Evolutionary conservation across 1,140 invertebrate species (phyloP), one percentile per base, ranked within the genome.

Genomic region (Apis dorsata): DNA sequence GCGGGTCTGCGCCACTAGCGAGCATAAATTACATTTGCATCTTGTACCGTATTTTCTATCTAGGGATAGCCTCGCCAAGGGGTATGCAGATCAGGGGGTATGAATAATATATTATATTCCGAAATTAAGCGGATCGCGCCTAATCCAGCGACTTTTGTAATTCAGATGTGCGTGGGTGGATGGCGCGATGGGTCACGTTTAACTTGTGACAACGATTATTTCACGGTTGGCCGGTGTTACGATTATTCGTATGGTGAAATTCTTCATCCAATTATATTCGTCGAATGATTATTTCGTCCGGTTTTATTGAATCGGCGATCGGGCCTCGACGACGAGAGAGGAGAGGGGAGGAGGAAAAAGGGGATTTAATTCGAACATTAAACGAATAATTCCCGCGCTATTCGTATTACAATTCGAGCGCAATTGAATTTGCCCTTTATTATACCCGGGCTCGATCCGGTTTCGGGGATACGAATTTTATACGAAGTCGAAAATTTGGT

Each of bases 21-120:
- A 51, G 78, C 78, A 80, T 80, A 73, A 80, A 80, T 80, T 80
- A 73, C 78, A 80, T 80, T 80, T 73, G 78, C 78, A 80, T 80
- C 78, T 80, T 80, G 78, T 73, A 80, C 59, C 78, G 78, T 80
- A 80, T 80, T 80, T 80, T 80, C 78, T 80, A 80, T 53, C 59
- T 49, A 15, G 57, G 70, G 57, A 63, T 73, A 80, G 59, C 49
- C 60, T 59, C 51, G 79, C 60, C 70, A 80, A 62, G 70, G 70
- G 79, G 51, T 80, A 80, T 80, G 79, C 70, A 80, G 70, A 80
- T 80, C 51, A 49, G 79, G 51, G 60, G 28, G 34, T 74, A 80
- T 80, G 79, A 80, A 80, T 80, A 80, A 80, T 80, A 80, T 80
- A 71, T 79, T 51, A 79, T 34, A 74, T 73, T 80, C 79, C 12